A percentile compares a stretch with the other conserved stretches of the same genome.
These are phyloP conservation scores for Cataglyphis rosenhaueri DNA, from an alignment of 2,888 invertebrate species.

Conservation along the genomic window DNA sequence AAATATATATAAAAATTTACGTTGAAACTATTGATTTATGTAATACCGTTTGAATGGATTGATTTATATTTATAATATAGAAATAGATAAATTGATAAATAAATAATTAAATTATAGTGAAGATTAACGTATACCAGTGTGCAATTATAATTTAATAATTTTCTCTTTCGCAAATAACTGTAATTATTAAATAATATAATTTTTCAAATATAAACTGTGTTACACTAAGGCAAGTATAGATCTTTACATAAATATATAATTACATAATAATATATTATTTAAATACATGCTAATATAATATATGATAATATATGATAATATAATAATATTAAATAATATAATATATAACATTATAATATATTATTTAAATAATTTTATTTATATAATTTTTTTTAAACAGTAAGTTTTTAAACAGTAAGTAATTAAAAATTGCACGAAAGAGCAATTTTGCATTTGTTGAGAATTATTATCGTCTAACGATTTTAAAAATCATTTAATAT, in stretches of 20 bases:
- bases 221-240: neutral
- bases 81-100: neutral
- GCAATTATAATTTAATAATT: neutral
- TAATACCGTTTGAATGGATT: neutral
- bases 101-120: neutral
- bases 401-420: neutral
- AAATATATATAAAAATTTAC: neutral
- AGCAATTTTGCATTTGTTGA: neutral
- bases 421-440: neutral
- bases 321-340: no score
- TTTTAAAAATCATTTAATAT: constrained; percentile 31
- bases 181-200: constrained; percentile 15
- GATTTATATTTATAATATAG: neutral
- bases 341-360: no score
- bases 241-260: neutral
- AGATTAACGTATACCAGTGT: neutral
- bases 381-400: neutral
- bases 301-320: no score
- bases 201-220: neutral
- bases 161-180: neutral
- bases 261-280: no score
- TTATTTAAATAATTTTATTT: neutral
- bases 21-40: neutral
- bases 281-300: no score
- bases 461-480: constrained; percentile 30